Conservation (phyloP, 1,140 invertebrate genomes). For the Agrilus planipennis region DNA sequence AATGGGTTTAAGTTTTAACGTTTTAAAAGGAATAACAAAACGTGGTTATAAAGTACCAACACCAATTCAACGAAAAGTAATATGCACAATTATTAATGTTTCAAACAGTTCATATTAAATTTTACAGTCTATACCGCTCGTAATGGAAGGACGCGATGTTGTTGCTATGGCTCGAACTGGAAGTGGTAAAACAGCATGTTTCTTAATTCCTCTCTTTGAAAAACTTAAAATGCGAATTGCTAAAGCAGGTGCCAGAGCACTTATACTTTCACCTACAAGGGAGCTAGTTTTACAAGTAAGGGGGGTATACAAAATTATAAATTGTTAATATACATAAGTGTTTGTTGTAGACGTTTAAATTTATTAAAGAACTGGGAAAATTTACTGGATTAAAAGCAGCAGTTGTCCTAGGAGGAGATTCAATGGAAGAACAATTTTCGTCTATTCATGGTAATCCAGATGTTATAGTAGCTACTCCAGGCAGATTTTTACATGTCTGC, state of each 20-base stretch:
- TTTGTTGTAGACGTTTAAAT: conserved; percentile 70
- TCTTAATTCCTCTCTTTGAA: conserved; percentile 92
- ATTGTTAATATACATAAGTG: conserved; percentile 7
- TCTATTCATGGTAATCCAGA: conserved; percentile 90
- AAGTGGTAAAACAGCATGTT: conserved; percentile 99
- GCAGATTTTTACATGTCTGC: conserved; percentile 90
- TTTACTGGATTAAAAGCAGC: conserved; percentile 78
- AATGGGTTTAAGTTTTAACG: conserved; percentile 72
- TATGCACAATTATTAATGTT: conserved; percentile 16
- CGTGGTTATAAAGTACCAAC: conserved; percentile 96
- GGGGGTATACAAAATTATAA: no score
- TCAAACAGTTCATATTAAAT: neutral
- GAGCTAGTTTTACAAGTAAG: conserved; percentile 81
- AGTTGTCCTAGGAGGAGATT: conserved; percentile 90
- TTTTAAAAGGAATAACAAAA: conserved; percentile 82
- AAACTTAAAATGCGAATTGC: conserved; percentile 65
- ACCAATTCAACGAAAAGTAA: conserved; percentile 95
- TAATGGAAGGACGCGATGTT: conserved; percentile 88
- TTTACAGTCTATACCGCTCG: conserved; percentile 83
- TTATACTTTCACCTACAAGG: conserved; percentile 91
- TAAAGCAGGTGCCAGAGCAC: conserved; percentile 62
- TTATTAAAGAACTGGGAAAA: conserved; percentile 85
- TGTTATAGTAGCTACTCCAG: conserved; percentile 95
- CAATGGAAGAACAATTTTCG: conserved; percentile 94
- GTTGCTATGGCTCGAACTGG: conserved; percentile 99